Percentiles rank a stretch among this genome's conserved stretches.
These are phyloP conservation scores for Eunapius fragilis DNA, from an alignment of 37 sponge, comb jelly and placozoan genomes.

Conservation along the genomic window DNA sequence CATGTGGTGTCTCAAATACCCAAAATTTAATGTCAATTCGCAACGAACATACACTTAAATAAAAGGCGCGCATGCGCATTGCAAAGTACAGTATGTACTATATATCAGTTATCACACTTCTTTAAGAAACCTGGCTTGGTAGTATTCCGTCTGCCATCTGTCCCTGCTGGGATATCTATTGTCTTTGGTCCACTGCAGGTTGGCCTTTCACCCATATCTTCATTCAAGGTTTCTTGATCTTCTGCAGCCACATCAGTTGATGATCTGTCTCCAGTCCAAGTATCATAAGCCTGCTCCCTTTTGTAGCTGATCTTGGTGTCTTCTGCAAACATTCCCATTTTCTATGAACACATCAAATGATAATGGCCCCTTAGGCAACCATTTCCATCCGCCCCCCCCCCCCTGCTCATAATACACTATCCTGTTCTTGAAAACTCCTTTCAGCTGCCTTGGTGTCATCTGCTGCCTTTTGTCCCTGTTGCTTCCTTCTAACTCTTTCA, in stretches of 20 bases:
- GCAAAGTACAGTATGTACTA: too few relatives aligned
- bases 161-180: too few relatives aligned
- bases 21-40: too few relatives aligned
- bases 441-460: neutral
- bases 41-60: too few relatives aligned
- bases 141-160: too few relatives aligned
- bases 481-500: neutral
- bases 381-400: neutral
- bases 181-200: too few relatives aligned
- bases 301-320: neutral
- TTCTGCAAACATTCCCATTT: neutral
- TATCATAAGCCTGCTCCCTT: neutral
- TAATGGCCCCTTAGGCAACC: neutral
- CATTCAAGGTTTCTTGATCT: neutral
- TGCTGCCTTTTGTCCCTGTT: neutral
- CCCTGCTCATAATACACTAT: neutral
- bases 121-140: too few relatives aligned
- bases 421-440: neutral
- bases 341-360: neutral
- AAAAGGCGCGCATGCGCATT: too few relatives aligned
- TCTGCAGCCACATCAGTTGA: neutral
- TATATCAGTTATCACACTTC: too few relatives aligned
- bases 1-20: too few relatives aligned
- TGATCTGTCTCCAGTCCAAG: neutral
- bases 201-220: too few relatives aligned